phyloP scores from a whole-genome alignment of 2,888 invertebrate genomes.

The Lepidochitona cinerea region DNA sequence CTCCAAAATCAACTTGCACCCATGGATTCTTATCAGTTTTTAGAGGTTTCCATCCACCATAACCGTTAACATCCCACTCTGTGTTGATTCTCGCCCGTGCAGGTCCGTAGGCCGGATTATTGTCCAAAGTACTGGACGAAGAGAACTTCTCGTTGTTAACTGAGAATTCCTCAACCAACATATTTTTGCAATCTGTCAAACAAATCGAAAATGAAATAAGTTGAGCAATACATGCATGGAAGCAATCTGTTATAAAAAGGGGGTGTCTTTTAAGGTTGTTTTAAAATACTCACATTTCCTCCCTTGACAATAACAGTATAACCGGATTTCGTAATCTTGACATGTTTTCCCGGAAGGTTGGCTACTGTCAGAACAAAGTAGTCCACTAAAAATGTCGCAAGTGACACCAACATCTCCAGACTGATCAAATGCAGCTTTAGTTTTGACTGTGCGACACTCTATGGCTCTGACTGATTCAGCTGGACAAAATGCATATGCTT shows the following conservation, averaged over 20 bases:
- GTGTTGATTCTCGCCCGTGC: neutral
- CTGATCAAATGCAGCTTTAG: constrained; percentile 4
- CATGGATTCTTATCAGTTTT: neutral
- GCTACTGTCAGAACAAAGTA: constrained; percentile 75
- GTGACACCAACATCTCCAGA: constrained; percentile 16
- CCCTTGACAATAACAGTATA: constrained; percentile 72
- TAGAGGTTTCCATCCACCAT: constrained; percentile 12
- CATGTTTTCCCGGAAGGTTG: constrained; percentile 47
- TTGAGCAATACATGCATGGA: neutral
- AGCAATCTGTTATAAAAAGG: neutral
- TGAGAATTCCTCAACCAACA: neutral
- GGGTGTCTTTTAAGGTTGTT: neutral
- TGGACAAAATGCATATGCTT: constrained; percentile 1
- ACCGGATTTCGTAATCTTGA: constrained; percentile 61
- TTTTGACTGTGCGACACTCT: constrained; percentile 11
- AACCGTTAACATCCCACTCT: neutral
- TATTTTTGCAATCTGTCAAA: neutral
- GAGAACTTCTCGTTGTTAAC: constrained; percentile 68
- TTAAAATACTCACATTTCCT: neutral
- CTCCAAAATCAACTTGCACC: constrained; percentile 7
- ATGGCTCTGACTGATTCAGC: neutral
- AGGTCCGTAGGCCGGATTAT: neutral
- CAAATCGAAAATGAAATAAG: neutral
- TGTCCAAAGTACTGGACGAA: constrained; percentile 5
- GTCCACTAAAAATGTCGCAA: constrained; percentile 76